A percentile compares a stretch with the other conserved stretches of the same genome.
Conservation (phyloP, 2,797 vertebrate species). For the Enteromius thamalakanensis region DNA sequence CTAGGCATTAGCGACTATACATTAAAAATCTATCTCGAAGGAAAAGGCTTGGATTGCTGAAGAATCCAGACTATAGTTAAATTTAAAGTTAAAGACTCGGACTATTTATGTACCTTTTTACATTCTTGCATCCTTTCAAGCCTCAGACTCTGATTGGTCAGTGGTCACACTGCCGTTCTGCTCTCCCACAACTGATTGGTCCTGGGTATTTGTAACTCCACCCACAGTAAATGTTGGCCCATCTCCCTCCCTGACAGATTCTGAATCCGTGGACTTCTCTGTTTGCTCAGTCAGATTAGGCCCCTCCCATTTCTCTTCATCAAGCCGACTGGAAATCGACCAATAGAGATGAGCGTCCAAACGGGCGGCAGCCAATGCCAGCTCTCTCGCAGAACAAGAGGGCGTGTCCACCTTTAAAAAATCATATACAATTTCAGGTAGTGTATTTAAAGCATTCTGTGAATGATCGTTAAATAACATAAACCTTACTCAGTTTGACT, state of each 20-base stretch:
- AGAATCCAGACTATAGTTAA: constrained; percentile 50
- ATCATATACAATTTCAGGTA: neutral
- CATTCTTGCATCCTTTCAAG: constrained; percentile 67
- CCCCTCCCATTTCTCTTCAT: constrained; percentile 82
- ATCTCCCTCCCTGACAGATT: constrained; percentile 65
- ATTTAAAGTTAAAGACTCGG: constrained; percentile 17
- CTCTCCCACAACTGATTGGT: constrained; percentile 76
- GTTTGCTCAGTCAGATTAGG: constrained; percentile 71
- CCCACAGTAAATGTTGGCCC: constrained; percentile 72
- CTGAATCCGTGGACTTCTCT: constrained; percentile 48
- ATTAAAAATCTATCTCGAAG: constrained; percentile 55
- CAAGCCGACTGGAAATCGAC: constrained; percentile 91
- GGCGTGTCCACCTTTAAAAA: constrained; percentile 85
- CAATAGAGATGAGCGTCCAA: constrained; percentile 91
- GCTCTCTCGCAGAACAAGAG: constrained; percentile 86
- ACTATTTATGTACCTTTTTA: constrained; percentile 31
- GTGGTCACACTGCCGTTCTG: constrained; percentile 80
- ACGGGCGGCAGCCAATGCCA: constrained; percentile 83
- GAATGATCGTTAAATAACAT: neutral
- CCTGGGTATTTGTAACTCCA: constrained; percentile 76
- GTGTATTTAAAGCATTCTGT: neutral
- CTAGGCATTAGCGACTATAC: constrained; percentile 63
- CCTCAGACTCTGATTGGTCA: constrained; percentile 80
- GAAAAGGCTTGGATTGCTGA: constrained; percentile 44
- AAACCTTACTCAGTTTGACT: neutral